Conservation (phyloP, 2,113 vertebrate genomes). For the Tympanuchus pallidicinctus region DNA sequence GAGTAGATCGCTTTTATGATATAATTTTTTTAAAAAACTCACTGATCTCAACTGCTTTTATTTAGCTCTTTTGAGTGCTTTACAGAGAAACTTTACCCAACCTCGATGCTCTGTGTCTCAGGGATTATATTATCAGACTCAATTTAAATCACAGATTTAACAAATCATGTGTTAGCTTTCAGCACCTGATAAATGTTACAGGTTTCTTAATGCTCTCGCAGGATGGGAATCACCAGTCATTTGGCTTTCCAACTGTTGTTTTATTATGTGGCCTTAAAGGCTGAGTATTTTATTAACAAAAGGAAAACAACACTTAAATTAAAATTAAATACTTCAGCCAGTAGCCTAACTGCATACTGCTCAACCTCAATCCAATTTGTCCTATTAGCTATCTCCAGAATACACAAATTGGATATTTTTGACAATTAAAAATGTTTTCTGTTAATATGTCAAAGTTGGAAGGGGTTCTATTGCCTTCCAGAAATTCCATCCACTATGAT, state of each 20-base stretch:
- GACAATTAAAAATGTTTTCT: not conserved
- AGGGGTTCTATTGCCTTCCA: not conserved
- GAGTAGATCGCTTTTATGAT: slow-evolving; percentile 16
- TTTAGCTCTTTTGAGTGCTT: slow-evolving; percentile 38
- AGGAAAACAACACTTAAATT: slow-evolving; percentile 11
- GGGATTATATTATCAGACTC: slow-evolving; percentile 17
- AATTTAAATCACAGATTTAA: slow-evolving; percentile 54
- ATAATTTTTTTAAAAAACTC: slow-evolving; percentile 20
- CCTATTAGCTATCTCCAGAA: slow-evolving; percentile 2
- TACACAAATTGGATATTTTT: not conserved
- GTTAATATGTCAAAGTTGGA: not conserved
- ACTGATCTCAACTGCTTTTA: slow-evolving; percentile 45
- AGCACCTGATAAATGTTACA: slow-evolving; percentile 52
- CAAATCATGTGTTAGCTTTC: slow-evolving; percentile 54
- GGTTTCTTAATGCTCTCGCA: slow-evolving; percentile 36
- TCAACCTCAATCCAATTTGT: not conserved
- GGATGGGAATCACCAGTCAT: slow-evolving; percentile 16
- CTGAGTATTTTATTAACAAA: slow-evolving; percentile 50
- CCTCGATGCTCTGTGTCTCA: slow-evolving; percentile 30
- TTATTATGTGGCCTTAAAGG: slow-evolving; percentile 20
- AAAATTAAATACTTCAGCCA: slow-evolving; percentile 1
- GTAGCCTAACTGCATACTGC: not conserved
- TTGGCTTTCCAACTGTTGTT: slow-evolving; percentile 29
- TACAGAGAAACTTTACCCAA: slow-evolving; percentile 33
- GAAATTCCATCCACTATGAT: not conserved